Conservation (phyloP, 2,113 vertebrate species). For the Sebastes schlegelii region DNA sequence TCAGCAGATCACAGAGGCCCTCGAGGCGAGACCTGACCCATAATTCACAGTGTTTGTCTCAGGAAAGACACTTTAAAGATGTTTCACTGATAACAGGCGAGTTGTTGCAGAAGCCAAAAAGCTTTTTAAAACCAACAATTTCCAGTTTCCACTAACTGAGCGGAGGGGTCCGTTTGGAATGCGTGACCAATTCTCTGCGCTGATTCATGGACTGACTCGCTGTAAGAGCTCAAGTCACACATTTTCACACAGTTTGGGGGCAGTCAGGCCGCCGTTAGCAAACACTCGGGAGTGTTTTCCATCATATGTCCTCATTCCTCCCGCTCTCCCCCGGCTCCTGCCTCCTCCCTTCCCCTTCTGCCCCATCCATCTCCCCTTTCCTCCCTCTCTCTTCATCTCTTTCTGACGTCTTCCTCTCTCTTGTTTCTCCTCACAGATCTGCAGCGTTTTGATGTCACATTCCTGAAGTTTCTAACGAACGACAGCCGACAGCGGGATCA, state of each 20-base stretch:
- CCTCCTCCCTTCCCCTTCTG: conserved; percentile 16
- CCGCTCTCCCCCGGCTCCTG: conserved; percentile 8
- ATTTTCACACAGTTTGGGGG: conserved; percentile 16
- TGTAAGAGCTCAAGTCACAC: conserved; percentile 26
- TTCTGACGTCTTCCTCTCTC: conserved; percentile 26
- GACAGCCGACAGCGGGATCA: conserved; percentile 11
- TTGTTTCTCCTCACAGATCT: conserved; percentile 68
- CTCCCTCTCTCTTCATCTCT: conserved; percentile 37
- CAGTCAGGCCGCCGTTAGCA: conserved; percentile 33
- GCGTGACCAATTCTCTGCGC: conserved; percentile 17
- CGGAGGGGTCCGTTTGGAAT: conserved; percentile 32
- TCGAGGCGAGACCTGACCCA: conserved; percentile 14
- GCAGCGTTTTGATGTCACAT: conserved; percentile 55
- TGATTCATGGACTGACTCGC: conserved; percentile 43
- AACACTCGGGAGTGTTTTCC: conserved; percentile 68
- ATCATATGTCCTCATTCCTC: conserved; percentile 54
- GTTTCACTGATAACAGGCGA: conserved; percentile 37
- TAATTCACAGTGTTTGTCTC: conserved; percentile 45
- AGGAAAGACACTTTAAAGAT: conserved; percentile 5
- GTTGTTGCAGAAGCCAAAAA: background rate
- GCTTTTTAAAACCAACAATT: conserved; percentile 22
- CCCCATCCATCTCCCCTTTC: conserved; percentile 23
- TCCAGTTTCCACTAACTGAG: conserved; percentile 1
- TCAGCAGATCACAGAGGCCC: conserved; percentile 42
- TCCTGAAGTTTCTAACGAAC: conserved; percentile 53